Base-by-base conservation (phyloP, 92 coral and sea anemone genomes). In the Epizoanthus fatuus region DNA sequence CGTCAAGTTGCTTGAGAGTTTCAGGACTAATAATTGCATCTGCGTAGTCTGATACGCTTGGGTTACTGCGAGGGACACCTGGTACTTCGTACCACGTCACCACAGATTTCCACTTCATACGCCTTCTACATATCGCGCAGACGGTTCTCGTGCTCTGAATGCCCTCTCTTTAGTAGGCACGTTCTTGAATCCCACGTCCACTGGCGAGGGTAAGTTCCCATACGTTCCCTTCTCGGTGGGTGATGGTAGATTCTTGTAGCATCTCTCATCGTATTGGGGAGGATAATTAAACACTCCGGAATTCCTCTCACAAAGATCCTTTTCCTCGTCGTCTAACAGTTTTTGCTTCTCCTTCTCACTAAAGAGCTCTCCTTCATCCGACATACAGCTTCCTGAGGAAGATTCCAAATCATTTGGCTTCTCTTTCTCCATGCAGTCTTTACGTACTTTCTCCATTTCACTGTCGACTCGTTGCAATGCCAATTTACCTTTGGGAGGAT, bases 271-370 rank as follows among this genome's bases (percentile, higher is more conserved):
- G 55, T 77, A 77, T 38, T 90, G 22, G 17, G 91, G 89, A 65
- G 93, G 83, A 38, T 89, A 87, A 17, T 90, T 81, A 69, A 94
- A 94, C 51, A 92, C 89, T 2, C 90, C 92, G 3, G 96, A 91
- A 77, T 91, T 91, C 59, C 94, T 84, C 80, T 93, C 96, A 80
- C 96, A 93, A 53, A 87, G 63, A 45, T 90, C 96, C 54, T 88
- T 93, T 10, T 93, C 96, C 22, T 93, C 94, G 58, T 92, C 94
- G 16, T 81, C 85, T 9, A 87, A 86, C 4, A 82, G 86, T 44
- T 84, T 91, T 12, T 85, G 90, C 74, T 79, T 92, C 78, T 94
- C 98, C 63, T 93, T 90, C 58, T 94, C 94, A 77, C 96, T 93
- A 39, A 93, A 59, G 60, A 81, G 62, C 8, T 87, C 91, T 35